These are phyloP conservation scores for Sminthopsis crassicaudata DNA, from an alignment of 2,113 vertebrate genomes.

Conservation along the genomic window DNA sequence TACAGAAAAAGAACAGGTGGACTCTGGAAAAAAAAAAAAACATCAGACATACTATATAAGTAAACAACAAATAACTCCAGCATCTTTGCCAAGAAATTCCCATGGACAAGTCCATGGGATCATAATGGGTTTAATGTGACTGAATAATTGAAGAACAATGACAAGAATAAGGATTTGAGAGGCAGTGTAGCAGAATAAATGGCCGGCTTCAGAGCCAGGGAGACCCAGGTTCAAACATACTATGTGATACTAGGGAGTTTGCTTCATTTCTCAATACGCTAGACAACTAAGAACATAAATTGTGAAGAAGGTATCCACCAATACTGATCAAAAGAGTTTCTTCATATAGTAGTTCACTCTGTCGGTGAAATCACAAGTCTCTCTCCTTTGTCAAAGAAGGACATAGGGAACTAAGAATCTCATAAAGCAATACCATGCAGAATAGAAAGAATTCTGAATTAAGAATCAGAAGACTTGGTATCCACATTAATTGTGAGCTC, in stretches of 20 bases:
- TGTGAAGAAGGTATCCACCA: background rate
- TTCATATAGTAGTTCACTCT: background rate
- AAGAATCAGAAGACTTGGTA: background rate
- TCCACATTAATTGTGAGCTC: background rate
- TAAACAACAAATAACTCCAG: background rate
- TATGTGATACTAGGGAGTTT: background rate
- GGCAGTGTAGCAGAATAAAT: background rate
- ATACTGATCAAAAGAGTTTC: background rate
- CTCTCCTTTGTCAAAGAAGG: background rate
- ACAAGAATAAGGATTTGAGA: background rate
- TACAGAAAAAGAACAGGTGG: too few relatives aligned
- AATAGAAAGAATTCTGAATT: background rate
- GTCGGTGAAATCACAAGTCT: background rate
- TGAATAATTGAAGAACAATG: background rate
- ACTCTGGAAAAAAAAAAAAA: too few relatives aligned
- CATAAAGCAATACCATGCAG: background rate
- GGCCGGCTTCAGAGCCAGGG: background rate
- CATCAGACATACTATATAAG: background rate
- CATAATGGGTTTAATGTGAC: background rate
- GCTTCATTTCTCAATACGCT: background rate
- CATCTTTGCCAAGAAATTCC: background rate
- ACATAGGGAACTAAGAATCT: background rate
- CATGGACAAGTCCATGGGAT: background rate
- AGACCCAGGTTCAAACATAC: background rate
- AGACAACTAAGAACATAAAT: background rate